phyloP scores from a whole-genome alignment of 2,113 vertebrate species.

The Lamprotornis superbus region DNA sequence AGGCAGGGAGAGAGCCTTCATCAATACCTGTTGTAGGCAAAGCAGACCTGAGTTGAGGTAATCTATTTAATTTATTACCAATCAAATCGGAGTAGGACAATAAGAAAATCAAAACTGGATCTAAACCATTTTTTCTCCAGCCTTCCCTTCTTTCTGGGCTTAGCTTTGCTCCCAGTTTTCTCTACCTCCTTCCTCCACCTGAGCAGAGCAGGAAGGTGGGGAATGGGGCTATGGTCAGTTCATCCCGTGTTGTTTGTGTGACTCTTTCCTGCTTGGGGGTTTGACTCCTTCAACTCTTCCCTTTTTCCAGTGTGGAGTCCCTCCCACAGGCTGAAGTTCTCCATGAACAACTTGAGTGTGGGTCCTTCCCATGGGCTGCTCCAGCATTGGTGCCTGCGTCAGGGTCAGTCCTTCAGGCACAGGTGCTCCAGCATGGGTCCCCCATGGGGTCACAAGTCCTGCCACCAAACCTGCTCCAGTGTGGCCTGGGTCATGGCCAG shows the following conservation, averaged over 20 bases:
- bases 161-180: not conserved
- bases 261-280: not conserved
- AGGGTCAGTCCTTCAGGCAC: not conserved
- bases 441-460: not conserved
- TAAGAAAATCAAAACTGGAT: not conserved
- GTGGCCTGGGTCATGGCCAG: not conserved
- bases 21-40: not conserved
- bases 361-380: not conserved
- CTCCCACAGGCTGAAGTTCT: not conserved
- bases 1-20: not conserved
- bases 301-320: not conserved
- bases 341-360: not conserved
- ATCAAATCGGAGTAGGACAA: not conserved
- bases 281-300: not conserved
- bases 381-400: not conserved
- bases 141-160: not conserved
- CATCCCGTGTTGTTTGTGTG: rapidly evolving
- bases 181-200: not conserved
- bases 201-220: rapidly evolving
- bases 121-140: not conserved
- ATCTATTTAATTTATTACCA: not conserved
- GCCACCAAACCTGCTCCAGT: not conserved
- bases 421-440: too few species aligned
- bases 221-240: not conserved
- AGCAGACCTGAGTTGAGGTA: not conserved